These are phyloP conservation scores for Ficedula albicollis DNA, from an alignment of 2,797 vertebrate genomes.

Conservation along the genomic window DNA sequence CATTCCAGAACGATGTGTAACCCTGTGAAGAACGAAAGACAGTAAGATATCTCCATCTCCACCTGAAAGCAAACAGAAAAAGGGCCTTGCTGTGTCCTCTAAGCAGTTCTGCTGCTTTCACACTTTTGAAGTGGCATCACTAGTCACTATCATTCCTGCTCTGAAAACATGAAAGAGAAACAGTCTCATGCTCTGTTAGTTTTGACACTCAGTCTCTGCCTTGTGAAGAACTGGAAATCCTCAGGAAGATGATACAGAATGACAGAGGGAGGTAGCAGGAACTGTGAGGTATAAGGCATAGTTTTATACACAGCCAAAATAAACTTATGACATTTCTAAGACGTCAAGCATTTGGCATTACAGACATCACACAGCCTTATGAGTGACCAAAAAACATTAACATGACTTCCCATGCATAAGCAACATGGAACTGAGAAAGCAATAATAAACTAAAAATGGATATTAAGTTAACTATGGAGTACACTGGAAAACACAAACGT, in stretches of 20 bases:
- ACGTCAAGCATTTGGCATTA: background rate
- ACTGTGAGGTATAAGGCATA: background rate
- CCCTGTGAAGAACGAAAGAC: conserved; percentile 78
- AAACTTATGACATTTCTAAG: background rate
- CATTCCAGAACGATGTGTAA: conserved; percentile 98
- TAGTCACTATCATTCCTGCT: background rate
- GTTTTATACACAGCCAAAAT: background rate
- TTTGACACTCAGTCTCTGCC: background rate
- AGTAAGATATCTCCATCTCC: background rate
- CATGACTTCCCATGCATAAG: background rate
- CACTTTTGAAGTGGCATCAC: background rate
- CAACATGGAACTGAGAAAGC: background rate
- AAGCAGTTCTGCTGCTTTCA: background rate
- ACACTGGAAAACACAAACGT: background rate
- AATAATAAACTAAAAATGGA: background rate
- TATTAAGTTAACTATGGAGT: background rate
- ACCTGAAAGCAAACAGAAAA: background rate
- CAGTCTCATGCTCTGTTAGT: background rate
- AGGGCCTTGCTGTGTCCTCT: background rate
- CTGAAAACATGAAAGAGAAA: background rate
- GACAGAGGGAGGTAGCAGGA: background rate
- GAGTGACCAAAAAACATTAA: background rate
- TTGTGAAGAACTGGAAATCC: background rate
- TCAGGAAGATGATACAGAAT: background rate
- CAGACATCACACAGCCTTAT: background rate